A percentile compares a stretch with the other conserved stretches of the same genome.
phyloP scores from a whole-genome alignment of 2,797 vertebrate genomes.

The Myoxocephalus aenaeus region DNA sequence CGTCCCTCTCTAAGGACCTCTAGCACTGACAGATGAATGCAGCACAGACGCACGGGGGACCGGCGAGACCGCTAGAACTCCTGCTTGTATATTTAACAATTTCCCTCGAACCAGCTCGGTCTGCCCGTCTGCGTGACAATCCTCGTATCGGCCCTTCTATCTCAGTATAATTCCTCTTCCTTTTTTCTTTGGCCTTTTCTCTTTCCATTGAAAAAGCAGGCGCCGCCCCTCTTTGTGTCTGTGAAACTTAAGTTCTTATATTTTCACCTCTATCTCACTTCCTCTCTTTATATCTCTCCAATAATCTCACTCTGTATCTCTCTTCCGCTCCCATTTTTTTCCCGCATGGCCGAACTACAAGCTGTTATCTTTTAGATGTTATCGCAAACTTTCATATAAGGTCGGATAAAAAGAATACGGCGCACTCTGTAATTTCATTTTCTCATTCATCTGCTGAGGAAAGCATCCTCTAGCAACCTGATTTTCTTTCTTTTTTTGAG shows the following conservation, averaged over 20 bases:
- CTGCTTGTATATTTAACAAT: constrained; percentile 46
- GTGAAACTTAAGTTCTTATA: constrained; percentile 65
- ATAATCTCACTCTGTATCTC: constrained; percentile 63
- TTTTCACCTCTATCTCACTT: constrained; percentile 65
- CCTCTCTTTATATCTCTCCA: constrained; percentile 50
- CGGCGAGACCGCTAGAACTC: constrained; percentile 26
- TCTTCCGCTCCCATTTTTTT: constrained; percentile 55
- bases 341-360: constrained; percentile 60
- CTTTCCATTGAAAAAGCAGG: constrained; percentile 43
- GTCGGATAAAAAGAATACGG: constrained; percentile 63
- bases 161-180: constrained; percentile 36
- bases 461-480: constrained; percentile 36
- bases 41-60: constrained; percentile 38
- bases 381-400: constrained; percentile 71
- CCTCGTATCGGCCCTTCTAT: constrained; percentile 34
- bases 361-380: constrained; percentile 73
- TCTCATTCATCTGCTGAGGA: constrained; percentile 55
- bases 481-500: constrained; percentile 40
- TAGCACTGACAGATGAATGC: constrained; percentile 56
- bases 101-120: constrained; percentile 24
- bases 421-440: constrained; percentile 55
- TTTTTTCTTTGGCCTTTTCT: constrained; percentile 30
- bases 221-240: constrained; percentile 60
- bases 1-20: constrained; percentile 39
- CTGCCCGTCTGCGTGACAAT: constrained; percentile 40